phyloP scores from a whole-genome alignment of 1,140 invertebrate species.

The Paraescarpia echinospica region DNA sequence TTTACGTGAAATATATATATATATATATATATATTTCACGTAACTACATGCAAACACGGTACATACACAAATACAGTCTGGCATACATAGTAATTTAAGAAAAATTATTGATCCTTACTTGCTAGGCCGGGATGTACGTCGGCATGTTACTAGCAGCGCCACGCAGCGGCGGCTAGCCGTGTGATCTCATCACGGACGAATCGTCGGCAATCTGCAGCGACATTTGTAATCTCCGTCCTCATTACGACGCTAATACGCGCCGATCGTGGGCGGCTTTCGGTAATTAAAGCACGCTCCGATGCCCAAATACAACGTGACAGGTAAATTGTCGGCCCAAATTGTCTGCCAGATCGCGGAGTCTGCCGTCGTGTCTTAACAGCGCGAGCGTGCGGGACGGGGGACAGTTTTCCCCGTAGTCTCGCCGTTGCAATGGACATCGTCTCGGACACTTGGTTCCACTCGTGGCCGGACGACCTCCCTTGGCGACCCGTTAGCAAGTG shows the following conservation, averaged over 20 bases:
- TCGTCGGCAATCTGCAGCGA: background rate
- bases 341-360: background rate
- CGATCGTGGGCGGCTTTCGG: background rate
- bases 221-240: background rate
- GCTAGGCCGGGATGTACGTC: background rate
- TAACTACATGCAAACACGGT: background rate
- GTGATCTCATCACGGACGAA: background rate
- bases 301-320: background rate
- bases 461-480: background rate
- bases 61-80: background rate
- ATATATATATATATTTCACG: too few relatives aligned
- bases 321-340: slow-evolving; percentile 5
- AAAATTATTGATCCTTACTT: background rate
- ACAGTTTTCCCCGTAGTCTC: background rate
- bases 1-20: too few relatives aligned
- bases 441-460: background rate
- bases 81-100: background rate
- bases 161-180: background rate
- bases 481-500: background rate
- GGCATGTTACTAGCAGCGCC: background rate
- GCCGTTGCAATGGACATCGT: background rate
- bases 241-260: background rate
- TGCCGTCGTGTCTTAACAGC: background rate
- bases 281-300: background rate
- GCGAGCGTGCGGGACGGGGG: background rate